phyloP scores from a whole-genome alignment of 35 echinoderm and acorn worm genomes.

The Lytechinus pictus region DNA sequence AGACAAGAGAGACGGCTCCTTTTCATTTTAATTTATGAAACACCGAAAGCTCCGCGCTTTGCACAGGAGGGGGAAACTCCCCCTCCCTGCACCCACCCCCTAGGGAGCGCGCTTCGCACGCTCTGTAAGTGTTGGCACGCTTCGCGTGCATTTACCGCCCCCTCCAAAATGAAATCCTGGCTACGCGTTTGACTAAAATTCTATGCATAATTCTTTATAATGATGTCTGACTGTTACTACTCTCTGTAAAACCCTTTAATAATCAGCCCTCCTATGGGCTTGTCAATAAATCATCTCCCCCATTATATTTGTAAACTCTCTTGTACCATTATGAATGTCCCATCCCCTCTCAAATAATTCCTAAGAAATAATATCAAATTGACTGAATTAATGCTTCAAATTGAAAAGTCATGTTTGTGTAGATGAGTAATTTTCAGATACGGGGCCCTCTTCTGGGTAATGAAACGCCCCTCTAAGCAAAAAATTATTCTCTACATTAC shows the following conservation, averaged over 20 bases:
- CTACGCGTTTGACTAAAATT: no score
- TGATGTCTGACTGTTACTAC: neutral
- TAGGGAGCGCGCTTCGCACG: no score
- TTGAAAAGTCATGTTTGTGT: neutral
- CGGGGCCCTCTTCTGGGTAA: neutral
- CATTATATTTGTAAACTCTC: neutral
- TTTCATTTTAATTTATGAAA: no score
- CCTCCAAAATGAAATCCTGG: no score
- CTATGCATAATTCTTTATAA: neutral
- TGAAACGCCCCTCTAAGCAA: neutral
- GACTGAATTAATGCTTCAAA: neutral
- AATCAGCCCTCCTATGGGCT: neutral
- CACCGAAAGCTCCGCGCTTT: no score
- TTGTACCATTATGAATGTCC: neutral
- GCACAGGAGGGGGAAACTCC: no score
- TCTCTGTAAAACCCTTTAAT: neutral
- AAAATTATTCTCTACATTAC: neutral
- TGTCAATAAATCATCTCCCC: neutral
- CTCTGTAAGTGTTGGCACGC: no score
- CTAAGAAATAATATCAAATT: neutral
- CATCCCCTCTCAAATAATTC: neutral
- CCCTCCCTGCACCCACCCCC: no score
- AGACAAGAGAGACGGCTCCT: no score
- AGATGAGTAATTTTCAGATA: neutral
- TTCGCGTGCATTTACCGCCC: no score